Base-by-base conservation (phyloP, 2,888 invertebrate genomes). In the Palloptera scutellata region DNA sequence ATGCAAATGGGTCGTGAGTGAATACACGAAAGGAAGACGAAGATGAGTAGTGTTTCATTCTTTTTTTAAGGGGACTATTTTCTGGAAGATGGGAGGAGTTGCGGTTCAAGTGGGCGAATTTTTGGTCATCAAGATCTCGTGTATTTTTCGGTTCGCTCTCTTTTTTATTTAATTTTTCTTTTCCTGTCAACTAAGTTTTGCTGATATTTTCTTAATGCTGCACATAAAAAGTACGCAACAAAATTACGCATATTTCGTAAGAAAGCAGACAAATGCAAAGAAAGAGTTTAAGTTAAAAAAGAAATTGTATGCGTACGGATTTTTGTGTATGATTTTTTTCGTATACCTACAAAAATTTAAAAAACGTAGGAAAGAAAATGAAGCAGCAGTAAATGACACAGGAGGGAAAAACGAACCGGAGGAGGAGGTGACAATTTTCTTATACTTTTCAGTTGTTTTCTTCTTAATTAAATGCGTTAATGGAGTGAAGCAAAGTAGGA, bases 381-480 rank as follows among this genome's bases (percentile, higher is more conserved):
- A n/a, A n/a, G n/a, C n/a, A n/a, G n/a, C n/a, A n/a, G n/a, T n/a
- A n/a, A n/a, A n/a, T n/a, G n/a, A n/a, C n/a, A n/a, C n/a, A n/a
- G n/a, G n/a, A n/a, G n/a, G n/a, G n/a, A n/a, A n/a, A n/a, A n/a
- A n/a, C n/a, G n/a, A 1, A 13, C 45, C 1, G 45, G 45, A 45
- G 45, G 45, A 45, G 45, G 13, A 45, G 13, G 45, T 45, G 45
- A 45, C 45, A 45, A 45, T 52, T 58, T 58, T 58, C 51, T 43
- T 17, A 52, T 45, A 6, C 9, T n/a, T n/a, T n/a, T n/a, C n/a
- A n/a, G n/a, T n/a, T n/a, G n/a, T n/a, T n/a, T n/a, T 42, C 53
- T 64, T 58, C 53, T 59, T 64, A 64, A 64, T 64, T 64, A 58
- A 64, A 64, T 64, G 59, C 57, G 59, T 64, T 64, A 64, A 64